These are phyloP conservation scores for Oreochromis mossambicus DNA, from an alignment of 2,797 vertebrate species.

Conservation along the genomic window DNA sequence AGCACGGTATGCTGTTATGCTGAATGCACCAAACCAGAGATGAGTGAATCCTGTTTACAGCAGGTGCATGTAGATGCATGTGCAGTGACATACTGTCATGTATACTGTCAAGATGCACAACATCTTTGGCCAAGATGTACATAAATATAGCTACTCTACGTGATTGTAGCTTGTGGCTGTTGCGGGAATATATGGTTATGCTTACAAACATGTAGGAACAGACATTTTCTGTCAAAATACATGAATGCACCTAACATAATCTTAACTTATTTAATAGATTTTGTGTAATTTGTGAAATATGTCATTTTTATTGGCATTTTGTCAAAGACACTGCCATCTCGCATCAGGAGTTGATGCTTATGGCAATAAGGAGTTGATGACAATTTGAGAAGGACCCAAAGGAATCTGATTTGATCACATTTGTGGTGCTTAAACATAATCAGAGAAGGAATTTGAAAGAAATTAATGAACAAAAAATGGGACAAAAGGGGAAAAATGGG, in stretches of 20 bases:
- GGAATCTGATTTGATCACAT: neutral
- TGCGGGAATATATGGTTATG: too few relatives aligned
- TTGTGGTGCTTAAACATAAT: rapidly evolving
- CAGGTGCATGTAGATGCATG: neutral
- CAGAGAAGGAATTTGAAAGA: neutral
- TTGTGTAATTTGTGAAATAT: neutral
- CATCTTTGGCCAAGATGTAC: neutral
- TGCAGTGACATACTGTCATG: neutral
- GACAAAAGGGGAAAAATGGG: neutral
- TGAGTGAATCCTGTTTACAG: conserved; percentile 2
- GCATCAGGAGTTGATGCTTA: neutral
- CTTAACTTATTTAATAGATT: neutral
- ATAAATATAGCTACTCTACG: rapidly evolving
- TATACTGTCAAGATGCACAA: neutral
- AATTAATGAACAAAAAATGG: neutral
- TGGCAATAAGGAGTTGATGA: neutral
- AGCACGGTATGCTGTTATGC: conserved; percentile 21
- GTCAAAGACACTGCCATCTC: neutral
- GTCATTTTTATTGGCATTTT: neutral
- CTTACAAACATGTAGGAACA: neutral
- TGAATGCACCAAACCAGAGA: neutral
- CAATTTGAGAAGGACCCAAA: neutral
- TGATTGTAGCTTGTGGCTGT: neutral
- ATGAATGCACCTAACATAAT: neutral
- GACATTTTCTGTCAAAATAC: neutral